Base-by-base conservation (phyloP, 2,113 vertebrate species). In the Harpagus bidentatus region DNA sequence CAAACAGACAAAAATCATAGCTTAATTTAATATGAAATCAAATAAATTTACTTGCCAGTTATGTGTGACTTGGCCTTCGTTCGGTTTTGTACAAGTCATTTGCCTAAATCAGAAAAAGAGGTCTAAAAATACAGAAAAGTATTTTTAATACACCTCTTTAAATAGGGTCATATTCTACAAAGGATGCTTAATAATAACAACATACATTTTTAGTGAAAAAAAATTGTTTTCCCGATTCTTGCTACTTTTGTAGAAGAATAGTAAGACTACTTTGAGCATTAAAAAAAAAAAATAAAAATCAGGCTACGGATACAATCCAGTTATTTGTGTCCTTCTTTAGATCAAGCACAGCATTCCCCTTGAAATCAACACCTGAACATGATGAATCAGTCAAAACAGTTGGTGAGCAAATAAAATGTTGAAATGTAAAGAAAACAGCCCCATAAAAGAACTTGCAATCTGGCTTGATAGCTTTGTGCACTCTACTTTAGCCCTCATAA, bases 391-490 rank as follows among this genome's bases (percentile, higher is more conserved):
- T 70, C 31, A 43, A 81, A 97, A 86, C 34, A 55, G 34, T 34
- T 82, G 72, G 55, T 78, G 34, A 97, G 69, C 80, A 94, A 93
- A 72, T 77, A 90, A 77, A 96, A 91, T 16, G n/a, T 81, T 95
- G 79, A 86, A 92, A 76, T 69, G 53, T 53, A 67, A 87, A 89
- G 85, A 88, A 86, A 96, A 81, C 16, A 43, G 52, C 29, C 55
- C 22, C 69, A 67, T 43, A 79, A 95, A 94, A 76, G 80, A 88
- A 53, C 42, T 82, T 40, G n/a, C 67, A 92, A 87, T 93, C 77
- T 88, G 52, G 29, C 70, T 95, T 87, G 59, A 22, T 48, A 82
- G 63, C 19, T 93, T 52, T 81, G 52, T 59, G 63, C 29, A 53
- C n/a, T 86, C 45, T 69, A 26, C 78, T 92, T 82, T 22, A 84